These are phyloP conservation scores for Dendronephthya gigantea DNA, from an alignment of 64 coral and sea anemone genomes.

Conservation along the genomic window DNA sequence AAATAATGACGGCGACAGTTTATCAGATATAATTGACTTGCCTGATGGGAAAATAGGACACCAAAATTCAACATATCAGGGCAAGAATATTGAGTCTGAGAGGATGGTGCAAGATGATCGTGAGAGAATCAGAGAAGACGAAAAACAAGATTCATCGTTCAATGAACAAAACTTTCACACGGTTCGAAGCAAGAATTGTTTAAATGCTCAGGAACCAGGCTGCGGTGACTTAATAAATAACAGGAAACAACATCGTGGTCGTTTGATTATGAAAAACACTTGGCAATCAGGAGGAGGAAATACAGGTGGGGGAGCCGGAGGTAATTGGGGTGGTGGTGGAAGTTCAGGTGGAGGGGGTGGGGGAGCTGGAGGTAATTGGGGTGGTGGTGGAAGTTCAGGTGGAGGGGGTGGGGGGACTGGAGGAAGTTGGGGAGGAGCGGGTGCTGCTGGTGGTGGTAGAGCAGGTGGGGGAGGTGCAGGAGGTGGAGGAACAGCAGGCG, in stretches of 20 bases:
- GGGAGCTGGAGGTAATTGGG: neutral
- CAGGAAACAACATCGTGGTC: neutral
- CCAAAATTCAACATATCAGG: no score
- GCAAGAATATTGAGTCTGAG: no score
- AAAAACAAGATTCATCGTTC: no score
- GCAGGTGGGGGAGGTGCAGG: neutral
- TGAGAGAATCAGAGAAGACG: no score
- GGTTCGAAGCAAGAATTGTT: no score
- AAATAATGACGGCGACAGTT: no score
- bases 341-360: neutral
- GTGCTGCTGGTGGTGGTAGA: constrained; percentile 6
- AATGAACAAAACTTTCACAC: no score
- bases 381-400: neutral
- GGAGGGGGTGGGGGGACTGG: neutral
- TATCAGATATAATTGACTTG: no score
- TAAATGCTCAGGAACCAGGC: constrained; percentile 26
- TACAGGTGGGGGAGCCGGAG: no score
- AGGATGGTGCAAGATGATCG: no score
- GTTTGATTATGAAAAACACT: neutral
- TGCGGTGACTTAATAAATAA: constrained; percentile 29
- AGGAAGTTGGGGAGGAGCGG: neutral
- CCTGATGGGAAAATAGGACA: no score
- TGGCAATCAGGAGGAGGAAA: no score
- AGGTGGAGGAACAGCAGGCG: neutral
- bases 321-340: neutral